Evolutionary conservation across 2,797 vertebrate genomes (phyloP).

Genomic region (Galagoides demidoff): DNA sequence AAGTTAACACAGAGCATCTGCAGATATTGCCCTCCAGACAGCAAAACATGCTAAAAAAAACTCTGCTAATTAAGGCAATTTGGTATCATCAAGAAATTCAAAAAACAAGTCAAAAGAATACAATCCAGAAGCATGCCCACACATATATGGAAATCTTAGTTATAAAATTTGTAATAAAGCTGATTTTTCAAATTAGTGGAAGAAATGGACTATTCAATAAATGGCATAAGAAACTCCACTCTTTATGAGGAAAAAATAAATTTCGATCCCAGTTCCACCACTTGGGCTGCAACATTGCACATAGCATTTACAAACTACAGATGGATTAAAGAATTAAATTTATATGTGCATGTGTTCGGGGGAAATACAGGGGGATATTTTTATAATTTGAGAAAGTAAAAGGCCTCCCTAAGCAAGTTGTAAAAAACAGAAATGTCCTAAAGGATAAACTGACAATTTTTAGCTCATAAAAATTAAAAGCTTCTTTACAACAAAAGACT

Average conservation of each 20-base stretch:
- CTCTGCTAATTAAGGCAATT: not conserved
- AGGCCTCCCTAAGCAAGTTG: not conserved
- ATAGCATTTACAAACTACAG: not conserved
- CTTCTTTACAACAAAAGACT: not conserved
- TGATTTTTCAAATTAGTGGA: not conserved
- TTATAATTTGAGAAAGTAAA: not conserved
- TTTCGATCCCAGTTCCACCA: not conserved
- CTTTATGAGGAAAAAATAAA: not conserved
- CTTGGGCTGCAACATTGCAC: not conserved
- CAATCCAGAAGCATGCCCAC: not conserved
- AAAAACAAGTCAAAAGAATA: not conserved
- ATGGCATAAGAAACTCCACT: not conserved
- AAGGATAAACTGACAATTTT: not conserved
- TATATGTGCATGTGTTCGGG: not conserved
- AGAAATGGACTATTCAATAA: not conserved
- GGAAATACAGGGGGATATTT: not conserved
- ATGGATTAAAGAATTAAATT: conserved; percentile 16
- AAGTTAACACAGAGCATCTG: not conserved
- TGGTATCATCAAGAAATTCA: not conserved
- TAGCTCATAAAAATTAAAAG: conserved; percentile 17
- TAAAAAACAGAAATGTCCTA: not conserved
- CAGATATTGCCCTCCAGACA: not conserved
- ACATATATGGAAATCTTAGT: not conserved
- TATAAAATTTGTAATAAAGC: conserved; percentile 26
- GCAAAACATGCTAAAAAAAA: not conserved